Evolutionary conservation across 2,888 invertebrate genomes (phyloP).

Genomic region (Leucophora obtusa): DNA sequence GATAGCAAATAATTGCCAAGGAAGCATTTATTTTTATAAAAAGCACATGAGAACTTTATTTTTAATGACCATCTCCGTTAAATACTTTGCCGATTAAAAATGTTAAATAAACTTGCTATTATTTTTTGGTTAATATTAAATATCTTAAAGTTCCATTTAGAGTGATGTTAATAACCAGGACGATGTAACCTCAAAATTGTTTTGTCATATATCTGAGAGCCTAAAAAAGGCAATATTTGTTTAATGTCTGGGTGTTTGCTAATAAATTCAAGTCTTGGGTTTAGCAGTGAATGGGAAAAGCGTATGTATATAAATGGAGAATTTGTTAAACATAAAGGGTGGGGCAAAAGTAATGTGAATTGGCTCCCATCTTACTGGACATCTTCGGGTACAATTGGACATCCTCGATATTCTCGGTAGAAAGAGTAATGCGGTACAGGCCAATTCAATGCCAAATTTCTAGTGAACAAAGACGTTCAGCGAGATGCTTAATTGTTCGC

Average conservation of each 20-base stretch:
- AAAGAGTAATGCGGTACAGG: no score
- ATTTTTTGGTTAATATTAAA: neutral
- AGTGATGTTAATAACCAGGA: neutral
- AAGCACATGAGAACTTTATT: neutral
- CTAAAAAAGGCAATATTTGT: neutral
- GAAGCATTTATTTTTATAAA: neutral
- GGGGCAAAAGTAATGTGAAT: no score
- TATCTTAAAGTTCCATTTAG: neutral
- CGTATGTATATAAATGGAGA: no score
- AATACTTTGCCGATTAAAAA: neutral
- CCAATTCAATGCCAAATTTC: no score
- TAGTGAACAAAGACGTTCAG: no score
- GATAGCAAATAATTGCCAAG: slow-evolving; percentile 11
- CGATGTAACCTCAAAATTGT: neutral
- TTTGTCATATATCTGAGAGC: neutral
- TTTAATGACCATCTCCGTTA: neutral
- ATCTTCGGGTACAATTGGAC: no score
- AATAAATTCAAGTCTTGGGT: no score
- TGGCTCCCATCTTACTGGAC: no score
- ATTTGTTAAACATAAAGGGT: no score
- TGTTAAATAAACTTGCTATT: neutral
- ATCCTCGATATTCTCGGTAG: no score
- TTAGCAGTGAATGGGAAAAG: no score
- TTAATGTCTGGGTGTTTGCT: neutral
- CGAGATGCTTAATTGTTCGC: no score